Conservation (phyloP, 2,797 vertebrate species). For the Harpagifer antarcticus region DNA sequence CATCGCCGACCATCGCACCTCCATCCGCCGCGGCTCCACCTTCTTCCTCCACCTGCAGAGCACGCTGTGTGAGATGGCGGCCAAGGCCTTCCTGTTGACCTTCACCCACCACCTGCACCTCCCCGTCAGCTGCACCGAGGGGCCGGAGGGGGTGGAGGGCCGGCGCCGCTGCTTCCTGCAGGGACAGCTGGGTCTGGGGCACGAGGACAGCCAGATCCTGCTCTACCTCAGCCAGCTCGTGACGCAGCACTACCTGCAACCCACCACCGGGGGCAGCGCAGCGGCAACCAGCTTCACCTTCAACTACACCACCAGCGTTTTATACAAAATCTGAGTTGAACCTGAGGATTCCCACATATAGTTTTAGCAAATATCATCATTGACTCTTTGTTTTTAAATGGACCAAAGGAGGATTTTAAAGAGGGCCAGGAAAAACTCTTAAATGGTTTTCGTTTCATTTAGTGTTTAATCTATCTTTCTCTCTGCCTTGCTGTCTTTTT, state of each 20-base stretch:
- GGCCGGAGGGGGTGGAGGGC: conserved; percentile 81
- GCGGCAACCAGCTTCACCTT: conserved; percentile 87
- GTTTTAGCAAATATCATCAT: conserved; percentile 48
- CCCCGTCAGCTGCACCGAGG: conserved; percentile 87
- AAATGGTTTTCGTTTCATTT: conserved; percentile 57
- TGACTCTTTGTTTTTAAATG: conserved; percentile 39
- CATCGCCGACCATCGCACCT: conserved; percentile 95
- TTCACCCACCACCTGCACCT: conserved; percentile 98
- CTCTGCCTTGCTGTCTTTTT: conserved; percentile 47
- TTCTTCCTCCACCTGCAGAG: conserved; percentile 95
- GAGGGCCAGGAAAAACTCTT: conserved; percentile 47
- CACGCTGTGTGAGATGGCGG: conserved; percentile 89
- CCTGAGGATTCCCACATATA: conserved; percentile 6
- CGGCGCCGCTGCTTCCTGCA: conserved; percentile 89
- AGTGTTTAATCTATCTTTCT: conserved; percentile 19
- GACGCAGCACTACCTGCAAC: conserved; percentile 90
- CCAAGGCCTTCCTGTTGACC: conserved; percentile 94
- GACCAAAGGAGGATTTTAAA: conserved; percentile 32
- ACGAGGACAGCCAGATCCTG: conserved; percentile 92
- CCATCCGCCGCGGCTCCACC: conserved; percentile 95
- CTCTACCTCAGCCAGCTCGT: conserved; percentile 95
- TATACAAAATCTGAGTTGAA: conserved; percentile 93
- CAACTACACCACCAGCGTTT: conserved; percentile 94
- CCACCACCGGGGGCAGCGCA: conserved; percentile 71
- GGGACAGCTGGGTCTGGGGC: conserved; percentile 90